These are phyloP conservation scores for Catagonus wagneri DNA, from an alignment of 2,113 vertebrate genomes.

Conservation along the genomic window DNA sequence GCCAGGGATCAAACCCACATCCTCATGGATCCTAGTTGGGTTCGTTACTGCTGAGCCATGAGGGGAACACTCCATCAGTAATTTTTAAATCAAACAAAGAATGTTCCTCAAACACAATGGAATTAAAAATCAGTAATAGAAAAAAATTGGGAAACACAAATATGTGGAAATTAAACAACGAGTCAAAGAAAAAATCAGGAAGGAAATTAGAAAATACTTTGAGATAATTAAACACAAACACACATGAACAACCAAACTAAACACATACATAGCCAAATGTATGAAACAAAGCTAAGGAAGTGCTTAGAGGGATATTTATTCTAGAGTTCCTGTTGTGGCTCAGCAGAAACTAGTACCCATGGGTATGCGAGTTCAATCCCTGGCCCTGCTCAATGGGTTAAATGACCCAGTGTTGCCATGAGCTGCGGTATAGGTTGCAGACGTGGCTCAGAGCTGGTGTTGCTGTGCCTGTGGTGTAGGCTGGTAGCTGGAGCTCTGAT, in stretches of 20 bases:
- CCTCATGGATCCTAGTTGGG: no score
- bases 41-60: no score
- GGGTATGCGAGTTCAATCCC: no score
- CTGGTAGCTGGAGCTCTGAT: no score
- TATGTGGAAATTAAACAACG: not conserved
- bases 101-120: not conserved
- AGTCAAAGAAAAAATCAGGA: conserved; percentile 1
- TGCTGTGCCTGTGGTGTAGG: no score
- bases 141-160: not conserved
- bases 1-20: no score
- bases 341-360: no score
- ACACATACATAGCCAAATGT: not conserved
- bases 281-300: conserved; percentile 1
- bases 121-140: not conserved
- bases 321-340: no score
- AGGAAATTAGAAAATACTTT: not conserved
- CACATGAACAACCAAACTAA: not conserved
- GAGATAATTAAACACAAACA: not conserved
- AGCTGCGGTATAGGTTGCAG: no score
- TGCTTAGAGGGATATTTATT: not conserved
- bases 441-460: no score
- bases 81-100: conserved; percentile 42
- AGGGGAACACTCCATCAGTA: not conserved
- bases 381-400: no score
- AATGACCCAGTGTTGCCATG: no score